Evolutionary conservation across 1,140 invertebrate species (phyloP).

Genomic region (Bombus breviceps): DNA sequence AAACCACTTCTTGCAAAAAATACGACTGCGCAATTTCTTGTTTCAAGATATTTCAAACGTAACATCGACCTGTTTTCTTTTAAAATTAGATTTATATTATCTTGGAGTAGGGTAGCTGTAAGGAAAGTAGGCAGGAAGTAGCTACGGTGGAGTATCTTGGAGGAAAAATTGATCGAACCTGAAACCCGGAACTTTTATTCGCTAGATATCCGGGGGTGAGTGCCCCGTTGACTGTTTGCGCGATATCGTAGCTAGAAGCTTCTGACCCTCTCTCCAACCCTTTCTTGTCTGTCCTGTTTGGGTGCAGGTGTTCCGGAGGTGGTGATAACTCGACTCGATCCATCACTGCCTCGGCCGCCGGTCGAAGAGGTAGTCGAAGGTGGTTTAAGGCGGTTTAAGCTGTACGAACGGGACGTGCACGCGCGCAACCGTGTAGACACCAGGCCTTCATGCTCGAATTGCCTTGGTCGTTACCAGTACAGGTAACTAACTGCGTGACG

Average conservation of each 20-base stretch:
- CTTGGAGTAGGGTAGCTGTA: background rate
- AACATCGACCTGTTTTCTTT: background rate
- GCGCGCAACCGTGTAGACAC: slow-evolving; percentile 68
- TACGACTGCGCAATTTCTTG: too few species aligned
- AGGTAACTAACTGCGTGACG: slow-evolving; percentile 48
- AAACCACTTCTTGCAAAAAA: background rate
- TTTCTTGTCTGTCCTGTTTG: slow-evolving; percentile 52
- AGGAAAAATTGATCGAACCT: slow-evolving; percentile 8
- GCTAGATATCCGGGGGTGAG: slow-evolving; percentile 76
- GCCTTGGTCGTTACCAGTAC: slow-evolving; percentile 34
- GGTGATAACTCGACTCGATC: slow-evolving; percentile 82
- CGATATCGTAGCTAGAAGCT: slow-evolving; percentile 70
- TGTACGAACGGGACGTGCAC: slow-evolving; percentile 69
- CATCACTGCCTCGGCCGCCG: slow-evolving; percentile 79
- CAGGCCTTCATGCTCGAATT: slow-evolving; percentile 52
- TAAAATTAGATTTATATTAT: background rate
- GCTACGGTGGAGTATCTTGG: background rate
- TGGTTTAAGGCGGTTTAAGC: slow-evolving; percentile 72
- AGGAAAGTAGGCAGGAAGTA: background rate
- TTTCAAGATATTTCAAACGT: background rate
- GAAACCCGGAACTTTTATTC: slow-evolving; percentile 71
- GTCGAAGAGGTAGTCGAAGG: slow-evolving; percentile 71
- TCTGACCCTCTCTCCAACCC: slow-evolving; percentile 59
- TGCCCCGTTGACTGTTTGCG: slow-evolving; percentile 73
- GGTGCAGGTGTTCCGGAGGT: slow-evolving; percentile 78